phyloP scores from a whole-genome alignment of 92 coral and sea anemone species.

The Palythoa heliodiscus region DNA sequence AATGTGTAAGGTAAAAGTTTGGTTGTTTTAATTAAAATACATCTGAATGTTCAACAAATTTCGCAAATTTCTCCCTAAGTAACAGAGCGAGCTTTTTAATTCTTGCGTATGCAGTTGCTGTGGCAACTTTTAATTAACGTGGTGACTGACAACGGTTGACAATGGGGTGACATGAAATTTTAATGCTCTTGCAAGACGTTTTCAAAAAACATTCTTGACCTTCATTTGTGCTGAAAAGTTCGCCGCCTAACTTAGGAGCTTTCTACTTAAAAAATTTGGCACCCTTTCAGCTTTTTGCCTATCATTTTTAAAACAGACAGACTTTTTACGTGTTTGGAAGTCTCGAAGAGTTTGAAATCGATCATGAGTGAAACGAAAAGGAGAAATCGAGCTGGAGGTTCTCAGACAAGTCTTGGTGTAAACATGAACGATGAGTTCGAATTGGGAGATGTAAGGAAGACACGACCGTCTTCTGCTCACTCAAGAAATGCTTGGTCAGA shows the following conservation, averaged over 20 bases:
- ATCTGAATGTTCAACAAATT: no score
- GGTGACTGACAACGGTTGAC: slow-evolving; percentile 44
- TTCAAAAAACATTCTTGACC: slow-evolving; percentile 42
- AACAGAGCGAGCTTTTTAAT: background rate
- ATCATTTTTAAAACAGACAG: background rate
- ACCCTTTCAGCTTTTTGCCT: slow-evolving; percentile 13
- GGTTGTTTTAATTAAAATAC: no score
- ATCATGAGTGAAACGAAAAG: slow-evolving; percentile 70
- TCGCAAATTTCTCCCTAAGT: no score
- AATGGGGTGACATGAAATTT: slow-evolving; percentile 30
- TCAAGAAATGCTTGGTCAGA: slow-evolving; percentile 97
- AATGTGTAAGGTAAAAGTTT: no score
- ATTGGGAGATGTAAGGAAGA: slow-evolving; percentile 74
- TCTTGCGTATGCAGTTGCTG: slow-evolving; percentile 42
- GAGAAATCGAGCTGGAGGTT: slow-evolving; percentile 76
- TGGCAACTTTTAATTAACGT: slow-evolving; percentile 38
- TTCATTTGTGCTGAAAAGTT: slow-evolving; percentile 20
- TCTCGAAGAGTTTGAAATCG: background rate
- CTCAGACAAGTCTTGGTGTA: slow-evolving; percentile 93
- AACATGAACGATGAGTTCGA: slow-evolving; percentile 89
- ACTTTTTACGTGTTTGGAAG: background rate
- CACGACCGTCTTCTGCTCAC: slow-evolving; percentile 82
- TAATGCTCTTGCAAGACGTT: slow-evolving; percentile 23
- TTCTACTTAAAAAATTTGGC: background rate
- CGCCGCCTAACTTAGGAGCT: background rate